Base-by-base conservation (phyloP, 2,888 invertebrate species). In the Xestia rhomboidea region DNA sequence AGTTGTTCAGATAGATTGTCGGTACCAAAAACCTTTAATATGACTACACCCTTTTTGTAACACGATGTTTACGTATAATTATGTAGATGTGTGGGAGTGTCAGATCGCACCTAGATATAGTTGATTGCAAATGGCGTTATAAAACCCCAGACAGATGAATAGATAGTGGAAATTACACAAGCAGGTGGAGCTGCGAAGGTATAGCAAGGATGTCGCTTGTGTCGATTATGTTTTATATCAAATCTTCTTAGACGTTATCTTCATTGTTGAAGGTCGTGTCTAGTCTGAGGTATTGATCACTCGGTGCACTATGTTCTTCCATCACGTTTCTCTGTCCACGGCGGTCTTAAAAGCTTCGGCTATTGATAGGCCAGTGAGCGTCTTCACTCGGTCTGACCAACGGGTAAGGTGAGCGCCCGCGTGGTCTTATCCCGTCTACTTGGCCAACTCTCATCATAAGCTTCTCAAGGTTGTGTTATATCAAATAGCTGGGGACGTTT, bases 121-220 rank as follows among this genome's bases (percentile, higher is more conserved):
- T 84, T 83, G 80, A 83, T 75, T 84, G 74, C 83, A 74, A 87
- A 80, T 87, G 60, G 79, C 74, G 71, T 69, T 87, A 79, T 84
- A 84, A 84, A 84, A 87, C 81, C 68, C 62, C 67, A 74, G 81
- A 80, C 69, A 54, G 85, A 87, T 84, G 85, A 72, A 84, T 75
- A 84, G 87, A 84, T 87, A 84, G 87, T 80, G 73, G 46, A 69
- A 73, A 80, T 87, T 87, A 72, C 69, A 67, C 74, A 84, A 83
- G 74, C 73, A 74, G 74, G 73, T 46, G 24, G 15, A 69, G 57
- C 24, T 11, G 68, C 34, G 34, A 68, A 54, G 44, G 63, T 68
- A 5, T 2, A 2, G 34, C 60, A 71, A 71, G 79, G 63, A 70
- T 70, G 70, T 66, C 67, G 73, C 69, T 60, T 73, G 60, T 24